phyloP scores from a whole-genome alignment of 2,888 invertebrate genomes.

The Caenorhabditis sp. region DNA sequence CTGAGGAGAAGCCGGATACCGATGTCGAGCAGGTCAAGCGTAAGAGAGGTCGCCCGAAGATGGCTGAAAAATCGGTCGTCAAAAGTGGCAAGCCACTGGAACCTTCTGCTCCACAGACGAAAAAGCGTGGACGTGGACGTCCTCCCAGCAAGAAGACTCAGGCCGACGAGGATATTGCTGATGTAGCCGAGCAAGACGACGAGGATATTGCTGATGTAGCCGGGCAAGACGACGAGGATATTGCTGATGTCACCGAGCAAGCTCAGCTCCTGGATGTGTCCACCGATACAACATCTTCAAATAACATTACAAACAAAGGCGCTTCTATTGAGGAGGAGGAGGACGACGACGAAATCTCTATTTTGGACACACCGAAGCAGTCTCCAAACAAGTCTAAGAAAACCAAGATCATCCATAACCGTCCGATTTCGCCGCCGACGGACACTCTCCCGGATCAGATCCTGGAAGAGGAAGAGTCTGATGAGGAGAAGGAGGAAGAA shows the following conservation, averaged over 20 bases:
- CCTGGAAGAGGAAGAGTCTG: not conserved
- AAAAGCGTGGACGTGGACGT: not conserved
- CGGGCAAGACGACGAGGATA: too few species aligned
- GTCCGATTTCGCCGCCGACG: not conserved
- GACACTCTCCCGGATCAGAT: not conserved
- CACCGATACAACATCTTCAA: not conserved
- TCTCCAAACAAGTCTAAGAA: not conserved
- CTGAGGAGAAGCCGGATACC: not conserved
- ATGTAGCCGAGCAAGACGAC: too few species aligned
- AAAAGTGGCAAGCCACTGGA: not conserved
- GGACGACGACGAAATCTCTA: not conserved
- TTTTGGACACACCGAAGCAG: too few species aligned
- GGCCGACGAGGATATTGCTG: too few species aligned
- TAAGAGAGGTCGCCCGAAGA: conserved; percentile 4
- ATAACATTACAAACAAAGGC: not conserved
- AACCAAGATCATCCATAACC: too few species aligned
- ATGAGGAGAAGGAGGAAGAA: not conserved
- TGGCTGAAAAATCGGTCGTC: not conserved
- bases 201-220: too few species aligned
- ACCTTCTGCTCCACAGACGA: not conserved
- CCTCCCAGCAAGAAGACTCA: too few species aligned
- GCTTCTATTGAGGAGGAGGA: too few species aligned
- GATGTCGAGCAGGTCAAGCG: not conserved
- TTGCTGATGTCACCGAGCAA: too few species aligned
- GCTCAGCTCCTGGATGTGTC: too few species aligned